Evolutionary conservation across 2,113 vertebrate genomes (phyloP), one percentile per base, ranked within the genome.

Genomic region (Prinia subflava): DNA sequence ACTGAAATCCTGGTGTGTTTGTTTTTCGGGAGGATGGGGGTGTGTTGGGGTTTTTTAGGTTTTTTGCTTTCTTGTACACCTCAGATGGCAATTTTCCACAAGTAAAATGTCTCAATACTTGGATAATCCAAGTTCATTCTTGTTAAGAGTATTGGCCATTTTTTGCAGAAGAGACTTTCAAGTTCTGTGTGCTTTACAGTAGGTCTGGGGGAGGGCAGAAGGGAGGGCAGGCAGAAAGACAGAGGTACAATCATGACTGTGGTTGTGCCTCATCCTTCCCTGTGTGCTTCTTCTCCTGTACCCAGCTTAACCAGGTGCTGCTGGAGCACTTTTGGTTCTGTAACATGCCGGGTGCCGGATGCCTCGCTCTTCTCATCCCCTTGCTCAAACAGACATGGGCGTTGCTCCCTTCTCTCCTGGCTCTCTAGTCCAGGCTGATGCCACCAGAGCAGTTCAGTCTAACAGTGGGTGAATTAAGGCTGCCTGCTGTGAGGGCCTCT

Each of bases 281-380:
- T 1, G 5, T 0, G 0, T 0, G 1, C 2, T 1, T 27, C 52
- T 49, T 65, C 27, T 74, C 3, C 1, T 1, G 15, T 7, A 27
- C 30, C 6, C 53, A 68, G 71, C 50, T 69, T 56, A 35, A 39
- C 18, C 23, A 35, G 50, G n/a, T 56, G 73, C 44, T 69, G 75
- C 56, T 63, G 74, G 13, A 85, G 79, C 49, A 39, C 15, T 52
- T 78, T 42, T 1, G 1, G 13, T 42, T 42, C 56, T 35, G 31
- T 35, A 37, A 7, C 22, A 39, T 4, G 49, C 27, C 0, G 4
- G 0, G 1, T 10, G 68, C 52, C 15, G 41, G 37, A 44, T 37
- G 42, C 73, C 9, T 33, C 9, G 50, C 35, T 37, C 17, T 28
- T 24, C 33, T 44, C 35, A 15, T 14, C 0, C 2, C 49, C 3